Evolutionary conservation across 2,113 vertebrate species (phyloP).

Genomic region (Ardeotis arabs): DNA sequence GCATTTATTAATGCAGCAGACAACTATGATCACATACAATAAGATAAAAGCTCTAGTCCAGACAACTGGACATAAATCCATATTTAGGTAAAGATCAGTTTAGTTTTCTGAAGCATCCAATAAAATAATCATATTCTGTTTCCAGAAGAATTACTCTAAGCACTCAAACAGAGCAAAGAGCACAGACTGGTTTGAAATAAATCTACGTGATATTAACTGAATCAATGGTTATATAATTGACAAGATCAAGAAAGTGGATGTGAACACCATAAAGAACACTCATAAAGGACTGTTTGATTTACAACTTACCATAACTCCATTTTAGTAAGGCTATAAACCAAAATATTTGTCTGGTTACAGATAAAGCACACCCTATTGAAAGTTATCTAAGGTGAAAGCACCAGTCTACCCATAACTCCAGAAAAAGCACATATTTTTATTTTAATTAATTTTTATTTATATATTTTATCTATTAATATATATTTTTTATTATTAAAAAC

Average conservation of each 20-base stretch:
- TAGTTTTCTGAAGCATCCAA: neutral
- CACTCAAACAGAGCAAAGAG: neutral
- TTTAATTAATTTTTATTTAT: too few relatives aligned
- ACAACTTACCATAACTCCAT: neutral
- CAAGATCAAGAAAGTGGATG: neutral
- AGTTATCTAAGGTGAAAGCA: neutral
- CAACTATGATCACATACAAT: neutral
- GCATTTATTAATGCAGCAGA: neutral
- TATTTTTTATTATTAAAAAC: neutral
- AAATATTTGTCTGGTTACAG: neutral
- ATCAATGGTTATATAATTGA: neutral
- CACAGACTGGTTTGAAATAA: neutral
- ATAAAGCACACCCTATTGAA: neutral
- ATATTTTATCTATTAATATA: too few relatives aligned
- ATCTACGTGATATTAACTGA: neutral
- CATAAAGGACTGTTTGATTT: neutral
- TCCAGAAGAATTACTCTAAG: conserved; percentile 7
- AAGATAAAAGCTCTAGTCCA: neutral
- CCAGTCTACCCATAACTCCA: neutral
- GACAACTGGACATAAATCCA: conserved; percentile 5
- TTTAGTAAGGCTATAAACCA: neutral
- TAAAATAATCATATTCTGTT: neutral
- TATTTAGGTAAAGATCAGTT: neutral
- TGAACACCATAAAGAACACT: neutral
- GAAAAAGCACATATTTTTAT: neutral